phyloP scores from a whole-genome alignment of 2,113 vertebrate genomes.

The Megaceryle torquata region DNA sequence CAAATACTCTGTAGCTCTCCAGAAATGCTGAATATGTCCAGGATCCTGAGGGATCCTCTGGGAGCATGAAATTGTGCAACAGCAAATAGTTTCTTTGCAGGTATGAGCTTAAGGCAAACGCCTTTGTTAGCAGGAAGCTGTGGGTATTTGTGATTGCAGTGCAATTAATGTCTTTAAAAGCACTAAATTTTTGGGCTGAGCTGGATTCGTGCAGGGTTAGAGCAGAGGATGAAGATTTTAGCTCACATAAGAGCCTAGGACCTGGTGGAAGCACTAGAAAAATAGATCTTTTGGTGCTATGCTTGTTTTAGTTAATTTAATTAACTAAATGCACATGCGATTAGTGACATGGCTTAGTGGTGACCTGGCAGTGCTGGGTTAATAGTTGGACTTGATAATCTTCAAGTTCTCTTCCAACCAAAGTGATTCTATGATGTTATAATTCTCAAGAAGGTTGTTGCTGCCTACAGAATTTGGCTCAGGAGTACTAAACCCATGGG shows the following conservation, averaged over 20 bases:
- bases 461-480: background rate
- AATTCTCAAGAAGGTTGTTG: background rate
- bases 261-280: background rate
- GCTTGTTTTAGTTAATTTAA: background rate
- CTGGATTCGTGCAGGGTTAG: background rate
- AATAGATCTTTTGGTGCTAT: background rate
- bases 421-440: background rate
- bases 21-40: background rate
- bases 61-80: background rate
- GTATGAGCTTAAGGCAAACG: background rate
- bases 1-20: background rate
- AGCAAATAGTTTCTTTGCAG: background rate
- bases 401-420: background rate
- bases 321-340: background rate
- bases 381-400: background rate
- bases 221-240: background rate
- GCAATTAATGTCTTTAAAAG: background rate
- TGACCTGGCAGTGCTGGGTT: background rate
- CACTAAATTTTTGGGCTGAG: background rate
- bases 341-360: background rate
- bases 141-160: background rate
- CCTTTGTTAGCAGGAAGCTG: background rate
- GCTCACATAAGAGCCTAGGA: background rate
- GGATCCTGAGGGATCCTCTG: background rate
- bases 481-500: background rate